Percentiles rank a stretch among this genome's conserved stretches.
These are phyloP conservation scores for Escarpia spicata DNA, from an alignment of 2,888 invertebrate genomes.

Conservation along the genomic window DNA sequence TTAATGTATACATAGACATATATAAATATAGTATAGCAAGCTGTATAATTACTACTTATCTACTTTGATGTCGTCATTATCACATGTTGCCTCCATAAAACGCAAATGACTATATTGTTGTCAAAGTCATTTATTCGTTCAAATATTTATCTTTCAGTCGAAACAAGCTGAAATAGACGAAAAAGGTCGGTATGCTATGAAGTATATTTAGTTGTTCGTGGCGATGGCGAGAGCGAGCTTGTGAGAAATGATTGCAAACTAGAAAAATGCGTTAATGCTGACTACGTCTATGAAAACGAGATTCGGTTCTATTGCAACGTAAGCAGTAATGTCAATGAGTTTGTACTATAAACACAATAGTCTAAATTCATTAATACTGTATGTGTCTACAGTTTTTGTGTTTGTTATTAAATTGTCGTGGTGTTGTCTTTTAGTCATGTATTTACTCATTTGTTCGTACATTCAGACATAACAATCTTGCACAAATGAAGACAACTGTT, in stretches of 20 bases:
- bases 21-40: not conserved
- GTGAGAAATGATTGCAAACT: not conserved
- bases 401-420: not conserved
- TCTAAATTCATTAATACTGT: too few species aligned
- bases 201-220: too few species aligned
- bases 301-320: too few species aligned
- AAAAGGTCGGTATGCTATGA: not conserved
- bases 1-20: not conserved
- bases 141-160: not conserved
- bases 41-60: not conserved
- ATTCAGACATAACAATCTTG: not conserved
- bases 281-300: too few species aligned
- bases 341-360: too few species aligned
- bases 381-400: too few species aligned
- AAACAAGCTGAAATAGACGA: not conserved
- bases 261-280: too few species aligned
- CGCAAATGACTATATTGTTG: not conserved
- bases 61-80: not conserved
- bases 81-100: not conserved
- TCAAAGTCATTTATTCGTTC: not conserved
- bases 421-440: not conserved
- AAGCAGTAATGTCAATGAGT: too few species aligned
- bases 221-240: not conserved
- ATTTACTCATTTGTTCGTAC: not conserved
- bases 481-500: not conserved